Conservation (phyloP, 2,797 vertebrate genomes). For the Taenioides sp. region DNA sequence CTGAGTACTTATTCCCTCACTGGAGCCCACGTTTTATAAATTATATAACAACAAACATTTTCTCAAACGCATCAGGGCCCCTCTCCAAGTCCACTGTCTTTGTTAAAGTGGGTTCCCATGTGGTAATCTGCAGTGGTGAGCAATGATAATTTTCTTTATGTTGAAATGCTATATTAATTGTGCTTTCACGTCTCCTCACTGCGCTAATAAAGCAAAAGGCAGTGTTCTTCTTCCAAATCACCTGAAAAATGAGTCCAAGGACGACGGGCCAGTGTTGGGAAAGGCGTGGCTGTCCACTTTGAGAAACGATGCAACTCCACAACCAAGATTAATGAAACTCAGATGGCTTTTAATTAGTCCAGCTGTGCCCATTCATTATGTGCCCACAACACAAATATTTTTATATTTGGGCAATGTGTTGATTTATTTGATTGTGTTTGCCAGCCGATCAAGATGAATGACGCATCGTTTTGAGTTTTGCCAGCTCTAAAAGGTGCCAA, state of each 20-base stretch:
- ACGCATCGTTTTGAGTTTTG: slow-evolving; percentile 87
- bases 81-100: neutral
- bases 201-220: slow-evolving; percentile 78
- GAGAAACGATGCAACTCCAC: slow-evolving; percentile 84
- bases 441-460: slow-evolving; percentile 97
- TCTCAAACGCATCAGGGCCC: neutral
- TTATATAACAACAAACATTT: neutral
- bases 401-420: slow-evolving; percentile 99
- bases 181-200: slow-evolving; percentile 67
- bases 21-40: neutral
- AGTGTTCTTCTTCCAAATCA: slow-evolving; percentile 76
- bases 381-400: slow-evolving; percentile 98
- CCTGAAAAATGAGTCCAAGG: slow-evolving; percentile 86
- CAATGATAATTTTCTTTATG: slow-evolving; percentile 40
- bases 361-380: slow-evolving; percentile 99
- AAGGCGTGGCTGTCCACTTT: slow-evolving; percentile 83
- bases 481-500: slow-evolving; percentile 70
- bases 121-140: slow-evolving; percentile 10
- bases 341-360: slow-evolving; percentile 99
- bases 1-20: too few relatives aligned
- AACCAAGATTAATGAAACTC: slow-evolving; percentile 99
- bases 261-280: slow-evolving; percentile 70
- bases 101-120: slow-evolving; percentile 2
- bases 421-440: slow-evolving; percentile 99
- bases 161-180: slow-evolving; percentile 73